A percentile compares a stretch with the other conserved stretches of the same genome.
phyloP scores from a whole-genome alignment of 1,140 invertebrate species.

The Heliconius hewitsoni region DNA sequence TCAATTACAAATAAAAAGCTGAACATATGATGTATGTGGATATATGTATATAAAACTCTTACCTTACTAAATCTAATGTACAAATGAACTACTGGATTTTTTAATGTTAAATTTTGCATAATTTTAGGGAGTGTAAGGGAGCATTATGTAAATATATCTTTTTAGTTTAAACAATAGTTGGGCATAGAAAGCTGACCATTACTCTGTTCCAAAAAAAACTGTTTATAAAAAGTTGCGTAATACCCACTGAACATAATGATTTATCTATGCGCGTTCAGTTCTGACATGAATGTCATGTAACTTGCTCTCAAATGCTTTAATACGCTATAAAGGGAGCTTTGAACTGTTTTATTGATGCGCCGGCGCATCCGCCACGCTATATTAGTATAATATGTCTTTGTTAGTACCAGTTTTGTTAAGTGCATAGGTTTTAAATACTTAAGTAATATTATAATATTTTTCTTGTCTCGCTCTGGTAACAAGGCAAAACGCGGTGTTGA shows the following conservation, averaged over 20 bases:
- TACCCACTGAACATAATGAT: not conserved
- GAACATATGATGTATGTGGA: too few species aligned
- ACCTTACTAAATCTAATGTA: too few species aligned
- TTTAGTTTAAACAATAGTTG: not conserved
- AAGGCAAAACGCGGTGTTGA: too few species aligned
- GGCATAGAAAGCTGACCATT: not conserved
- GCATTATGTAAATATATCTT: not conserved
- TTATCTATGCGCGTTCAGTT: not conserved
- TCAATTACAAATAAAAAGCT: too few species aligned
- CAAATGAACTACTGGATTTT: too few species aligned
- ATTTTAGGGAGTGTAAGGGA: too few species aligned
- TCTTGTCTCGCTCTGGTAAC: too few species aligned
- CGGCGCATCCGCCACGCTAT: slow-evolving; percentile 32
- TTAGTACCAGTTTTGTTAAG: slow-evolving; percentile 5
- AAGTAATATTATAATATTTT: too few species aligned
- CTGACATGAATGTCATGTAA: slow-evolving; percentile 14
- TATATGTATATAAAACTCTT: too few species aligned
- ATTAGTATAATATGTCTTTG: slow-evolving; percentile 12
- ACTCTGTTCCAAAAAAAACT: not conserved
- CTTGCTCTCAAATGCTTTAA: slow-evolving; percentile 19
- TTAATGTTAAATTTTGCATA: too few species aligned
- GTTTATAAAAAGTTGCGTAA: slow-evolving; percentile 4
- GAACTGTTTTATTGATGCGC: slow-evolving; percentile 42
- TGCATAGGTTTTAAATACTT: not conserved
- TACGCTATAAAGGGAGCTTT: slow-evolving; percentile 35